Evolutionary conservation across 2,113 vertebrate genomes (phyloP).

Genomic region (Hypanus sabinus): DNA sequence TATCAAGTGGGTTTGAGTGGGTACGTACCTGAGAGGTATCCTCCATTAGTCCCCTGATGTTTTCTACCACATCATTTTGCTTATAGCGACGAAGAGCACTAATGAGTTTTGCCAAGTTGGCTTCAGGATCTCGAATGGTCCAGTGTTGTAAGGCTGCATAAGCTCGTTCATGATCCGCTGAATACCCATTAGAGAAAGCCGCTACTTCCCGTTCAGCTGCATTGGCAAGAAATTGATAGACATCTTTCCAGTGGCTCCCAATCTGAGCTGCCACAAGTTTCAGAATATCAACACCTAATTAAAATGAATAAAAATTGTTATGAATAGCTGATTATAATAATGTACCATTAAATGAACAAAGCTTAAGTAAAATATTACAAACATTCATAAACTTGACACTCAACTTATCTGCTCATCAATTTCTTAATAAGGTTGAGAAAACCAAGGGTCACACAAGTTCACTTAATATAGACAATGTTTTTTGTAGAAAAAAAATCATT

Average conservation of each 20-base stretch:
- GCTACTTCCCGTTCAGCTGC: slow-evolving; percentile 84
- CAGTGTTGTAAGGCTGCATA: slow-evolving; percentile 91
- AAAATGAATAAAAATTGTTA: slow-evolving; percentile 41
- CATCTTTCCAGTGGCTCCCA: slow-evolving; percentile 87
- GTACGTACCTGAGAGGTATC: slow-evolving; percentile 75
- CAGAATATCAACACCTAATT: slow-evolving; percentile 83
- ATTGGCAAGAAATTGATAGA: slow-evolving; percentile 84
- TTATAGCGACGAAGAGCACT: slow-evolving; percentile 80
- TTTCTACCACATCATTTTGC: slow-evolving; percentile 89
- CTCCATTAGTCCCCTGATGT: slow-evolving; percentile 89
- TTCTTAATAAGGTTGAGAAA: background rate
- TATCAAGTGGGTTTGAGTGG: background rate
- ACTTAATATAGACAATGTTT: background rate
- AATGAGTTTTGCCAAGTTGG: slow-evolving; percentile 92
- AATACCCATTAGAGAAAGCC: slow-evolving; percentile 80
- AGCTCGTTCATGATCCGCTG: slow-evolving; percentile 76
- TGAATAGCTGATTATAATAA: accelerated
- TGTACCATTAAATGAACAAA: background rate
- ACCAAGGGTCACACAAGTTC: background rate
- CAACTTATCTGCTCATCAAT: background rate
- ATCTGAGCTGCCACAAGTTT: slow-evolving; percentile 86
- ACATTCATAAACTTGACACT: background rate
- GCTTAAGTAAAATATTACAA: background rate
- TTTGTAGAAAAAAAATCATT: background rate
- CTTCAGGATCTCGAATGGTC: slow-evolving; percentile 83